phyloP scores from a whole-genome alignment of 2,113 vertebrate genomes.

The Halichoeres trimaculatus region DNA sequence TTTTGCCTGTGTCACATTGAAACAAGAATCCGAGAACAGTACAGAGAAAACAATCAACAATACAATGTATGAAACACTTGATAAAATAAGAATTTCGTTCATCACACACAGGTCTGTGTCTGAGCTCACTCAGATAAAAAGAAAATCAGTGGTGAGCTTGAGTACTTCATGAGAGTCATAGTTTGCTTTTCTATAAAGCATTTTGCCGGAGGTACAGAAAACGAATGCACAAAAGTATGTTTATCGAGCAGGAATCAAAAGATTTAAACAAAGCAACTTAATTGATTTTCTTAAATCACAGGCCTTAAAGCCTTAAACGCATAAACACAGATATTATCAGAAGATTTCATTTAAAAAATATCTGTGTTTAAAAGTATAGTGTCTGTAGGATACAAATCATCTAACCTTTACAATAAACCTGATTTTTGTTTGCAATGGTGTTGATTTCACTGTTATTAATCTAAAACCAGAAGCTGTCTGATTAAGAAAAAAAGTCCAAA shows the following conservation, averaged over 20 bases:
- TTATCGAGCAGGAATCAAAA: neutral
- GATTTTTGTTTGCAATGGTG: neutral
- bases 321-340: too few relatives aligned
- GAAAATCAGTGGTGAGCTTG: neutral
- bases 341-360: too few relatives aligned
- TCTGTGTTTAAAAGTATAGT: too few relatives aligned
- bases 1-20: slow-evolving; percentile 49
- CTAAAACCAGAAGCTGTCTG: neutral
- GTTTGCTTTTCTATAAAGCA: neutral
- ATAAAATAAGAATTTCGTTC: neutral
- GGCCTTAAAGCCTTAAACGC: too few relatives aligned
- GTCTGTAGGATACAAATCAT: too few relatives aligned
- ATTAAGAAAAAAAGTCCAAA: too few relatives aligned
- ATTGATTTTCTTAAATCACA: too few relatives aligned
- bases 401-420: too few relatives aligned
- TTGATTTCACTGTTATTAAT: neutral
- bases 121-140: neutral
- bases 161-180: neutral
- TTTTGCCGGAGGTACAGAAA: neutral
- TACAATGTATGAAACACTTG: neutral
- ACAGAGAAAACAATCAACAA: slow-evolving; percentile 4
- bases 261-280: too few relatives aligned
- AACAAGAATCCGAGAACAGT: slow-evolving; percentile 13
- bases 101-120: neutral
- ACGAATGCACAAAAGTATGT: neutral